These are phyloP conservation scores for Leptogaster cylindrica DNA, from an alignment of 2,888 invertebrate genomes.

Conservation along the genomic window DNA sequence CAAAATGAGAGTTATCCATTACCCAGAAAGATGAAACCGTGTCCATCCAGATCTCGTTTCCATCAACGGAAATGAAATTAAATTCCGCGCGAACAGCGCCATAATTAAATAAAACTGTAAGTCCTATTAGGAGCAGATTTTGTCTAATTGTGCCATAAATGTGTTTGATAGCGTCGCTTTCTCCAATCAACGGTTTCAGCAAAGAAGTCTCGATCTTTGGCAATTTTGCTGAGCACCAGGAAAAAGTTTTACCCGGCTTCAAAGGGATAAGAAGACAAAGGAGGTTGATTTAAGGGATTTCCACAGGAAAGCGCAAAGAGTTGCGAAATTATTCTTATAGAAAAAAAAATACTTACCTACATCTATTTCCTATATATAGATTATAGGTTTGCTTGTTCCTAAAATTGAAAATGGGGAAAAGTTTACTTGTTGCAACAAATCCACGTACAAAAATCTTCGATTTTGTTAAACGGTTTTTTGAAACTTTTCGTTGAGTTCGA, in stretches of 20 bases:
- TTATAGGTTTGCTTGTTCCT: background rate
- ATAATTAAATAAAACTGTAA: no score
- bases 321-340: background rate
- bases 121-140: no score
- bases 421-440: background rate
- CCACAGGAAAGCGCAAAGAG: background rate
- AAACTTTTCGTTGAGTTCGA: conserved; percentile 9
- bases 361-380: background rate
- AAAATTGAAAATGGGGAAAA: conserved; percentile 1
- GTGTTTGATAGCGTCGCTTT: no score
- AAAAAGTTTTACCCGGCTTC: background rate
- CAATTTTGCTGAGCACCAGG: background rate
- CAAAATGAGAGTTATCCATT: background rate
- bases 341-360: background rate
- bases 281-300: background rate
- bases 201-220: no score
- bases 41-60: no score
- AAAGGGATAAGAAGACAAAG: background rate
- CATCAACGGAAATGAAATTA: no score
- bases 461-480: conserved; percentile 30
- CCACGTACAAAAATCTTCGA: background rate
- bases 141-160: no score
- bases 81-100: no score
- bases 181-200: no score
- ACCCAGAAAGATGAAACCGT: background rate